Evolutionary conservation across 2,888 invertebrate species (phyloP), one percentile per base, ranked within the genome.

Genomic region (Carpatolechia fugitivella): DNA sequence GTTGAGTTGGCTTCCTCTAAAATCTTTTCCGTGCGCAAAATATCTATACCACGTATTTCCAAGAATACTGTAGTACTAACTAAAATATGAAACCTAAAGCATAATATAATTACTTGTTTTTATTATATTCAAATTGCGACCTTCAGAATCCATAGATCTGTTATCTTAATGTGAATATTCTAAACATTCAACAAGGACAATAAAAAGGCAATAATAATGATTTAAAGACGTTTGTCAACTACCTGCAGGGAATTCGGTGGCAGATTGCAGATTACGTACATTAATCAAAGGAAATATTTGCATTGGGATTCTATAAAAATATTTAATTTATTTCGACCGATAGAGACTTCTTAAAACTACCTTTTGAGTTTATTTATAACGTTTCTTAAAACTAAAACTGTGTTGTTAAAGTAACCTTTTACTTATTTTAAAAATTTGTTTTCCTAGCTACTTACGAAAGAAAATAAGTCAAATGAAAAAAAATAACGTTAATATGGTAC

Each of bases 211-310:
- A 60, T 60, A 64, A 56, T 60, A 65, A 69, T 80, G 78, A 80
- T 82, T 82, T 81, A 80, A 70, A 74, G 71, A 62, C 62, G 65
- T 65, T 66, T 65, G 57, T 58, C 65, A 75, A 80, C 81, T 84
- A 78, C 82, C 80, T 82, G 82, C 72, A 66, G 69, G 78, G 86
- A 83, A 87, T 85, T 64, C 88, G 61, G 89, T 89, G 89, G 89
- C 89, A 85, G 88, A 88, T 89, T 80, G 64, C 68, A 83, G 88
- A 88, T 88, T 82, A 80, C 59, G 67, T 57, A 58, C 73, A 83
- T 86, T 78, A 73, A 84, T 86, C 87, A 85, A 81, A 78, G 66
- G 60, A 64, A 72, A 78, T 74, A 78, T 80, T 77, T 74, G 75
- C 75, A 80, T 82, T 65, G 71, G 54, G 76, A 82, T 82, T 64